These are phyloP conservation scores for Oenanthe oenanthe DNA, from an alignment of 2,113 vertebrate species.

Conservation along the genomic window DNA sequence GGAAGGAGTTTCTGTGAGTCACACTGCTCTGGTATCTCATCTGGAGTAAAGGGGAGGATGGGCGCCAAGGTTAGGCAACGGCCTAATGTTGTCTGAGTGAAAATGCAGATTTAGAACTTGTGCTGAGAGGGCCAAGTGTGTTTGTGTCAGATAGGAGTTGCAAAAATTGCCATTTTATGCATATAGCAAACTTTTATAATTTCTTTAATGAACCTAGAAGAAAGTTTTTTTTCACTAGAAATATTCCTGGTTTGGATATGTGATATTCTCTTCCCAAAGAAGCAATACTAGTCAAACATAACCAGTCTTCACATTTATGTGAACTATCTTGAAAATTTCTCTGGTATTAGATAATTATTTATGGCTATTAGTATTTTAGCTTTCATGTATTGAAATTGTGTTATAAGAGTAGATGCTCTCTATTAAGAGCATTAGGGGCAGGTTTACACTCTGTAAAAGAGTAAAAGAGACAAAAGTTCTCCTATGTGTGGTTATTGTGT, in stretches of 20 bases:
- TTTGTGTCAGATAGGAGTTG: neutral
- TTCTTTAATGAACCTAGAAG: neutral
- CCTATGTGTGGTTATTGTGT: neutral
- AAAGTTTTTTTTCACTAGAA: neutral
- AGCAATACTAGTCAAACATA: fast-evolving
- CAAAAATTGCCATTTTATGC: neutral
- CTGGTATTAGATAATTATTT: neutral
- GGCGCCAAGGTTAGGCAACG: neutral
- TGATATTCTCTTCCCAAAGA: neutral
- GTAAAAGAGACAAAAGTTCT: neutral
- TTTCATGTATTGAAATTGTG: neutral
- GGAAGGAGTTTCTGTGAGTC: neutral
- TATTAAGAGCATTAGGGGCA: neutral
- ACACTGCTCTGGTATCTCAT: neutral
- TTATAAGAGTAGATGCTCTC: neutral
- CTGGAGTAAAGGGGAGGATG: neutral
- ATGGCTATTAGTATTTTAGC: neutral
- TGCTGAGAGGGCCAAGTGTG: neutral
- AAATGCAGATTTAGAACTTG: neutral
- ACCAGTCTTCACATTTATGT: neutral
- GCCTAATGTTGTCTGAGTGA: neutral
- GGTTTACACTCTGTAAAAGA: neutral
- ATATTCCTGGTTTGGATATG: neutral
- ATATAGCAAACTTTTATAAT: neutral
- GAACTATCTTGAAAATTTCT: neutral